Evolutionary conservation across 2,113 vertebrate genomes (phyloP).

Genomic region (Peromyscus californicus): DNA sequence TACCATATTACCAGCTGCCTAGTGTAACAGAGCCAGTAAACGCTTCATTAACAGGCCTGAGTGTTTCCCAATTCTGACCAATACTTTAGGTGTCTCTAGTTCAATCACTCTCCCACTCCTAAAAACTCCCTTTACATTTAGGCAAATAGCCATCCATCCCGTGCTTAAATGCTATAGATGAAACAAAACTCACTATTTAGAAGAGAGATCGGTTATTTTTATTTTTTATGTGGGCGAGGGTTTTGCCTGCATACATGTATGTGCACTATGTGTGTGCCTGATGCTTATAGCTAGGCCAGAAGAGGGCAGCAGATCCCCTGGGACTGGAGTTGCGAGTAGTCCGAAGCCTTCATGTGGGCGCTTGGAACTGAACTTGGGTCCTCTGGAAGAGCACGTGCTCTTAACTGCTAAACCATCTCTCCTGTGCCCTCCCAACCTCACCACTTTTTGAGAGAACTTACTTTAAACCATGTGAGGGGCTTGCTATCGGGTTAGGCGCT

Average conservation of each 20-base stretch:
- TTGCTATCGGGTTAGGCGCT: background rate
- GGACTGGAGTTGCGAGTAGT: background rate
- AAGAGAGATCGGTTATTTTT: background rate
- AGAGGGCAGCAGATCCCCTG: background rate
- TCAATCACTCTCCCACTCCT: background rate
- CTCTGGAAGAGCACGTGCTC: background rate
- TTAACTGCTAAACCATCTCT: background rate
- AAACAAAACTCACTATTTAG: background rate
- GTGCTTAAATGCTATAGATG: background rate
- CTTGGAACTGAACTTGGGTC: background rate
- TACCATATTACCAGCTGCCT: background rate
- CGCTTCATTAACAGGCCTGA: background rate
- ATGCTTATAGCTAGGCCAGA: background rate
- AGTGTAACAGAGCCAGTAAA: background rate
- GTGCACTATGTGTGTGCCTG: background rate
- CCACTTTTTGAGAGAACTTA: background rate
- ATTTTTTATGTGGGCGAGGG: background rate
- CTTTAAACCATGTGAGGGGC: background rate
- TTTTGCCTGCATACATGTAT: background rate
- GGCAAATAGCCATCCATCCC: background rate
- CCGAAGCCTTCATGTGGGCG: background rate
- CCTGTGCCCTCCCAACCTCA: background rate
- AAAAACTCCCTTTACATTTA: conserved; percentile 1
- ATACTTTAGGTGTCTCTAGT: background rate
- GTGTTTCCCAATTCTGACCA: background rate